A percentile compares a stretch with the other conserved stretches of the same genome.
Evolutionary conservation across 2,113 vertebrate species (phyloP).

Genomic region (Cryptotis parvus): DNA sequence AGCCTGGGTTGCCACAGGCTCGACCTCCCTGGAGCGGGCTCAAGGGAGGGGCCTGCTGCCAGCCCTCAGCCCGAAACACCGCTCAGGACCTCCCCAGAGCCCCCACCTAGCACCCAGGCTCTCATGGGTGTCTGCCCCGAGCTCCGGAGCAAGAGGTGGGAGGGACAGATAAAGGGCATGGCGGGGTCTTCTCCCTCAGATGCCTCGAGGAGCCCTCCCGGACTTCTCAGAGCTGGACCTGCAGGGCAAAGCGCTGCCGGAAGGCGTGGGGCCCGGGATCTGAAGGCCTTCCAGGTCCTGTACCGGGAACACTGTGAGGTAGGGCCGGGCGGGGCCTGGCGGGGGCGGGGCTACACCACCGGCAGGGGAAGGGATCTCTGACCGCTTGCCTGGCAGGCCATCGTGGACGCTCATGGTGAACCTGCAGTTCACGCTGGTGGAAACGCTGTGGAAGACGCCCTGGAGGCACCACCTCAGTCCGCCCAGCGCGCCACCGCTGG

Average conservation of each 20-base stretch:
- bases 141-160: neutral
- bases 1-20: no score
- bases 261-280: conserved; percentile 89
- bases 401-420: conserved; percentile 96
- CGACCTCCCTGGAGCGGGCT: no score
- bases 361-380: neutral
- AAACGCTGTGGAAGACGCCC: conserved; percentile 96
- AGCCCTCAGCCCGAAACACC: no score
- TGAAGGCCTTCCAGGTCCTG: conserved; percentile 92
- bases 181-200: conserved; percentile 81
- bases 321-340: neutral
- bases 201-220: conserved; percentile 89
- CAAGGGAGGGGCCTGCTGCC: no score
- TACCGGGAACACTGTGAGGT: conserved; percentile 97
- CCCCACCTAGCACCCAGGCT: neutral
- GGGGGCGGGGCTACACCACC: no score
- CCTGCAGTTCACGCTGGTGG: conserved; percentile 95
- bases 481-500: conserved; percentile 85
- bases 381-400: conserved; percentile 85
- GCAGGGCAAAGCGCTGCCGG: conserved; percentile 89
- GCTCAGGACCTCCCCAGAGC: neutral
- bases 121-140: neutral
- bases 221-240: conserved; percentile 92
- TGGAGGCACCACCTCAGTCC: conserved; percentile 94
- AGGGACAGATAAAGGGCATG: neutral